Evolutionary conservation across 2,797 vertebrate genomes (phyloP).

Genomic region (Pygocentrus nattereri): DNA sequence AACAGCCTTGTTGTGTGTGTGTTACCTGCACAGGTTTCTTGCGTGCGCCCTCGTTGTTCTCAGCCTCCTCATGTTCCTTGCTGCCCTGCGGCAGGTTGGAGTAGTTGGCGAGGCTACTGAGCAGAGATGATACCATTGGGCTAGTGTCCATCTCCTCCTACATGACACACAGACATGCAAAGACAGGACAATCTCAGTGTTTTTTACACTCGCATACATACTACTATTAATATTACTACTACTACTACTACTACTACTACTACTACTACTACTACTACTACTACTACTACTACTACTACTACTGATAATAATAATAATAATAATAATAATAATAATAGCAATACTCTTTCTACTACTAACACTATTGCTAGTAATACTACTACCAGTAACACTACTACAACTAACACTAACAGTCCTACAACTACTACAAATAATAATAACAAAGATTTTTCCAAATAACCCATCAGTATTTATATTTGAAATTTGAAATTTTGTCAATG

Average conservation of each 20-base stretch:
- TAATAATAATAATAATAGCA: too few species aligned
- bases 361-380: background rate
- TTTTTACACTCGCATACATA: background rate
- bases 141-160: conserved; percentile 99
- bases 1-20: background rate
- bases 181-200: background rate
- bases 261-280: background rate
- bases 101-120: conserved; percentile 96
- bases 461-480: too few species aligned
- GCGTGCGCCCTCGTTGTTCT: conserved; percentile 91
- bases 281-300: too few species aligned
- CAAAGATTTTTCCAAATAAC: too few species aligned
- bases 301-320: too few species aligned
- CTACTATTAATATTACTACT: background rate
- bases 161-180: background rate
- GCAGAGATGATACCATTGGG: conserved; percentile 96
- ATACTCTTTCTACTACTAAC: background rate
- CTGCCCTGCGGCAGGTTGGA: conserved; percentile 97
- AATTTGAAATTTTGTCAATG: too few species aligned
- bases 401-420: too few species aligned
- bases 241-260: background rate
- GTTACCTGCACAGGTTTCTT: conserved; percentile 92
- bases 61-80: conserved; percentile 95
- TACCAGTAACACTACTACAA: too few species aligned
- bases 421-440: too few species aligned